Evolutionary conservation across 1,140 invertebrate genomes (phyloP), one percentile per base, ranked within the genome.

Genomic region (Asbolus verrucosus): DNA sequence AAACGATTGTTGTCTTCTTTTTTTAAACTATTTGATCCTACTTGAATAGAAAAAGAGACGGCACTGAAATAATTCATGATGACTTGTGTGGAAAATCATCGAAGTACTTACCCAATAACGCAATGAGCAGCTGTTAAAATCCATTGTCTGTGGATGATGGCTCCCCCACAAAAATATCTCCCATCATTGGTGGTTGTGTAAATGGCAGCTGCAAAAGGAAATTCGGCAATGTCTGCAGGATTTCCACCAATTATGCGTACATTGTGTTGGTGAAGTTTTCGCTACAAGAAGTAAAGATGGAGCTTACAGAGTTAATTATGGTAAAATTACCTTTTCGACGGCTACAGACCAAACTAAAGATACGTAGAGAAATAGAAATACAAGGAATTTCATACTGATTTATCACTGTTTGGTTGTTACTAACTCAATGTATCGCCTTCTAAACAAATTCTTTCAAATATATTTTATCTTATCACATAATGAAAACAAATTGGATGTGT

Each of bases 381-480:
- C n/a, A 1, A 54, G 21, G 14, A 54, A 14, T 27, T 24, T 54
- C 46, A 54, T 54, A 13, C 19, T 11, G 6, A 36, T 54, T 27
- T 54, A 54, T 54, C 46, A 14, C 24, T 54, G 46, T 24, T 27
- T 27, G 46, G 27, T 54, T 54, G 46, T 27, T 54, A 54, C 46
- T 54, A 54, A 54, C 11, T 2, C 21, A 36, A 6, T 8, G 19
- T 9, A 13, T 30, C n/a, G n/a, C n/a, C n/a, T 54, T 31, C 11
- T 27, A 13, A 14, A 24, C 11, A 2, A 6, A 8, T 36, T 27
- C 11, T 14, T 54, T 54, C 5, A 54, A 11, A 27, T n/a, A 27
- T 11, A 14, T 54, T 54, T 54, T 54, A 54, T 54, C 46, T 54
- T 54, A 54, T 54, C 46, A 54, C 18, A n/a, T n/a, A n/a, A n/a